phyloP scores from a whole-genome alignment of 2,888 invertebrate genomes.

The Spatulosminthurus flaviceps region DNA sequence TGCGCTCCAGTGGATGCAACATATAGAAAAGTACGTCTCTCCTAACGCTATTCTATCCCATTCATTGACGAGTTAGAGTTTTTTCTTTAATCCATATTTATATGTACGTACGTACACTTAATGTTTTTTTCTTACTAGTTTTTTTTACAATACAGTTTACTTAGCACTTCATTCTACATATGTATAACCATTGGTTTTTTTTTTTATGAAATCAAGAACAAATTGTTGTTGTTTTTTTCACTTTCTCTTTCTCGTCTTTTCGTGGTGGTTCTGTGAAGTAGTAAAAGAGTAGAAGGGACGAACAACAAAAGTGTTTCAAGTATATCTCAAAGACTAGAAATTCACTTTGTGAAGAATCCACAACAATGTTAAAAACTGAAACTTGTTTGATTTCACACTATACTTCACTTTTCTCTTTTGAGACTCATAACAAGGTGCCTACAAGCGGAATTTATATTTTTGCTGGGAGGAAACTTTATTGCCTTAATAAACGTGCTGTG shows the following conservation, averaged over 20 bases:
- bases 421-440: background rate
- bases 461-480: background rate
- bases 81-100: background rate
- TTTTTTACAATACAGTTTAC: too few relatives aligned
- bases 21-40: background rate
- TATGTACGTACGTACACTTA: background rate
- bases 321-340: background rate
- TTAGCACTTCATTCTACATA: too few relatives aligned
- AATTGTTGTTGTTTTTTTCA: too few relatives aligned
- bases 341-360: background rate
- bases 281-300: too few relatives aligned
- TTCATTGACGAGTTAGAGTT: background rate
- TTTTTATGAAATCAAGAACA: too few relatives aligned
- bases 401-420: background rate
- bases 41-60: background rate
- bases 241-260: too few relatives aligned
- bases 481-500: slow-evolving; percentile 1
- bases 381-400: background rate
- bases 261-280: too few relatives aligned
- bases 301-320: background rate
- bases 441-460: background rate
- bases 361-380: background rate
- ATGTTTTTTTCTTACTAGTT: background rate
- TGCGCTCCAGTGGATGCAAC: background rate
- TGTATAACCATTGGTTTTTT: too few relatives aligned